These are phyloP conservation scores for Colletes latitarsis DNA, from an alignment of 1,140 invertebrate species.

Conservation along the genomic window DNA sequence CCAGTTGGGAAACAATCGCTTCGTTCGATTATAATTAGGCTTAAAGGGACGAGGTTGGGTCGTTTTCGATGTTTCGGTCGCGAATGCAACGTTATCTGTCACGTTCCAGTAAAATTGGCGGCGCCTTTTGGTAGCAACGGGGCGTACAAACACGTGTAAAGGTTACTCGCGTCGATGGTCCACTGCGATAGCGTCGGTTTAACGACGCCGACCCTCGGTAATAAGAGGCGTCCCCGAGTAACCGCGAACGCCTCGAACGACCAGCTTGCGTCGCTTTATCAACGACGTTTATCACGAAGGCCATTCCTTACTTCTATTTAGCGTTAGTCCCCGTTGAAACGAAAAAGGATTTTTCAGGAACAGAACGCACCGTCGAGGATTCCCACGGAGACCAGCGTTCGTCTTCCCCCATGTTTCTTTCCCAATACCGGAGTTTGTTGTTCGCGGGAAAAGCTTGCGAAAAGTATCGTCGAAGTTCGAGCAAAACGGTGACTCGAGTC, in stretches of 20 bases:
- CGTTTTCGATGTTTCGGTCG: conserved; percentile 27
- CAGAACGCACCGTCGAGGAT: no score
- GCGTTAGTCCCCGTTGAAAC: not conserved
- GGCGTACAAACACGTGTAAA: conserved; percentile 50
- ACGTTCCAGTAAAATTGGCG: conserved; percentile 41
- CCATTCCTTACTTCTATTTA: conserved; percentile 34
- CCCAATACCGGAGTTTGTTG: not conserved
- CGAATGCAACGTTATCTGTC: conserved; percentile 24
- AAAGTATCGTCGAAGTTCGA: not conserved
- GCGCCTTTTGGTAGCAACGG: conserved; percentile 36
- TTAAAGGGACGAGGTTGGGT: not conserved
- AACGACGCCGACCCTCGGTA: conserved; percentile 58
- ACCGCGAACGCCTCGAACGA: conserved; percentile 33
- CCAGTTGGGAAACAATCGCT: no score
- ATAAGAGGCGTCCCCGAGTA: conserved; percentile 56
- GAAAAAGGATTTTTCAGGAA: not conserved
- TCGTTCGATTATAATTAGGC: not conserved
- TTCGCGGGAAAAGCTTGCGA: no score
- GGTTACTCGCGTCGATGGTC: conserved; percentile 54
- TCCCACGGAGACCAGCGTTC: no score
- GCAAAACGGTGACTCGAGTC: not conserved
- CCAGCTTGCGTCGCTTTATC: conserved; percentile 36
- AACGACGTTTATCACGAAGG: conserved; percentile 34
- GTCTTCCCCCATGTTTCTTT: not conserved
- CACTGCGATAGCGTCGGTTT: conserved; percentile 55